phyloP scores from a whole-genome alignment of 2,113 vertebrate species.

The Erythrolamprus reginae region DNA sequence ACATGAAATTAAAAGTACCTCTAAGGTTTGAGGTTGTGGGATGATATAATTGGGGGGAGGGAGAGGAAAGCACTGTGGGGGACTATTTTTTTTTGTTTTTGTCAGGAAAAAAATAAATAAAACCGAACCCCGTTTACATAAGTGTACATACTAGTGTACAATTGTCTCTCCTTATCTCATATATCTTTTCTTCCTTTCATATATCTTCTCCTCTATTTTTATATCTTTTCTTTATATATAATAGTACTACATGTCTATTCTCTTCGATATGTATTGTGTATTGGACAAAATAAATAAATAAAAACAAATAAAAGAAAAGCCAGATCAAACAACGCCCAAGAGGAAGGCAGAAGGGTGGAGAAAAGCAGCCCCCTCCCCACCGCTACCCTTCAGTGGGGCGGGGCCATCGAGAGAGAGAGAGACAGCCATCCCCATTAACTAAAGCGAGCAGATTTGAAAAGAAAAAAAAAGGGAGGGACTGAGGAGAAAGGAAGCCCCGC shows the following conservation, averaged over 20 bases:
- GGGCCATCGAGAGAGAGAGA: neutral
- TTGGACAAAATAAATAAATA: too few species aligned
- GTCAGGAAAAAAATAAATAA: too few species aligned
- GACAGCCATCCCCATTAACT: neutral
- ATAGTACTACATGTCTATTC: too few species aligned
- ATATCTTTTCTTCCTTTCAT: too few species aligned
- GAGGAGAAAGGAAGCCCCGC: constrained; percentile 38
- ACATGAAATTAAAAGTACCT: neutral
- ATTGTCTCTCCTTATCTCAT: too few species aligned
- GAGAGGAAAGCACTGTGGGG: neutral
- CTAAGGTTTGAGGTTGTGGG: neutral
- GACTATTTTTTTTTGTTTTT: neutral
- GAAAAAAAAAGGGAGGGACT: too few species aligned
- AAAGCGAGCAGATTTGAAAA: neutral
- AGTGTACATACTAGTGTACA: too few species aligned
- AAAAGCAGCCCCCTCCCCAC: neutral
- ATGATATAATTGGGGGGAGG: neutral
- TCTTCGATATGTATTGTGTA: too few species aligned
- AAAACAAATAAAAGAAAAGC: too few species aligned
- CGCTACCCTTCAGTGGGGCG: neutral
- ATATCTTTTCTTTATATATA: too few species aligned
- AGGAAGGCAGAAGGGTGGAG: neutral
- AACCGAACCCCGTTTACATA: too few species aligned
- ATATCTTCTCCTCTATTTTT: too few species aligned
- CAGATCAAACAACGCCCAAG: neutral